Evolutionary conservation across 2,113 vertebrate species (phyloP).

Genomic region (Erythrocercus mccallii): DNA sequence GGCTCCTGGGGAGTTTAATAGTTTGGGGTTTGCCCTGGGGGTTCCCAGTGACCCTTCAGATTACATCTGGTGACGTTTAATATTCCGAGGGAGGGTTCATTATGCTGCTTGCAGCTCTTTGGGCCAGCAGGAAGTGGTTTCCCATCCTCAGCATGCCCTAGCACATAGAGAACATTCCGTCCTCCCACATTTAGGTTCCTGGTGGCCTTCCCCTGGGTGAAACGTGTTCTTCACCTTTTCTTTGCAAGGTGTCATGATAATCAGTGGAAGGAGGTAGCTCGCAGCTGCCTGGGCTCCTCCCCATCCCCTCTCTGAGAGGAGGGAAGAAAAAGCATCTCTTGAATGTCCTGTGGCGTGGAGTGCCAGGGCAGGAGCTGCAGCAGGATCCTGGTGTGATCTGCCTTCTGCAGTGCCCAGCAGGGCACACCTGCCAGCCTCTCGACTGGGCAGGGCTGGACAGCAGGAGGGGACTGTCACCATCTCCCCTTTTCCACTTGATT

Average conservation of each 20-base stretch:
- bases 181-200: not conserved
- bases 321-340: not conserved
- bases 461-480: not conserved
- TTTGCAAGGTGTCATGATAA: not conserved
- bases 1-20: not conserved
- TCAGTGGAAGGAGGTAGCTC: rapidly evolving
- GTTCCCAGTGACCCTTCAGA: not conserved
- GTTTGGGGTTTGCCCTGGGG: not conserved
- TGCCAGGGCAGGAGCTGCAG: not conserved
- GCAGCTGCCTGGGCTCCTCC: not conserved
- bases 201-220: not conserved
- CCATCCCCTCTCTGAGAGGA: not conserved
- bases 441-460: not conserved
- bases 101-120: not conserved
- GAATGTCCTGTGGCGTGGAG: not conserved
- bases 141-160: not conserved
- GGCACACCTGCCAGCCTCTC: not conserved
- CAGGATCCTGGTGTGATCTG: not conserved
- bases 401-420: not conserved
- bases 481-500: not conserved
- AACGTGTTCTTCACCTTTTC: not conserved
- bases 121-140: slow-evolving; percentile 11
- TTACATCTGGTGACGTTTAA: not conserved
- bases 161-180: not conserved
- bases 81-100: not conserved